A percentile compares a stretch with the other conserved stretches of the same genome.
phyloP scores from a whole-genome alignment of 2,888 invertebrate species.

The Leistus spinibarbis region DNA sequence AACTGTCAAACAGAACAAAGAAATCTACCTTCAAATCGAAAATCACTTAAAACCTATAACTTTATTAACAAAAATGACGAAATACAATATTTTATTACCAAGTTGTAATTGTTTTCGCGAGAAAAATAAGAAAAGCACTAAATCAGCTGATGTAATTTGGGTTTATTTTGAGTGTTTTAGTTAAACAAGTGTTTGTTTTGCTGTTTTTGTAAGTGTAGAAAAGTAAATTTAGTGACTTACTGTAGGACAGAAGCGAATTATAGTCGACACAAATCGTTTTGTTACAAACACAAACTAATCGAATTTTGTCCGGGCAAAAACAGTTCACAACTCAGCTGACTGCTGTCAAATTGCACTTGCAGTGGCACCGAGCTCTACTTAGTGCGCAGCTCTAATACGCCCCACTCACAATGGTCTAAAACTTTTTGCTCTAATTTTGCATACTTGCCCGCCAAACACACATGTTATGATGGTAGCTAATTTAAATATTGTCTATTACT shows the following conservation, averaged over 20 bases:
- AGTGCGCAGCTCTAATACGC: neutral
- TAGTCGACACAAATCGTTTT: constrained; percentile 13
- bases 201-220: neutral
- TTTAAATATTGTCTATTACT: too few relatives aligned
- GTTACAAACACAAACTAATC: constrained; percentile 7
- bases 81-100: neutral
- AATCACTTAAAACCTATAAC: constrained; percentile 5
- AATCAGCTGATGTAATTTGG: constrained; percentile 41
- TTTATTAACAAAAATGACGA: neutral
- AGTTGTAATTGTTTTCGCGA: too few relatives aligned
- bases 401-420: too few relatives aligned
- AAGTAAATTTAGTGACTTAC: constrained; percentile 27
- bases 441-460: too few relatives aligned
- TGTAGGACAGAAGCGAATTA: constrained; percentile 18
- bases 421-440: too few relatives aligned
- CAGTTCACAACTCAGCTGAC: constrained; percentile 46
- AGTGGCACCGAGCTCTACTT: constrained; percentile 15
- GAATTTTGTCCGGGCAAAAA: constrained; percentile 32
- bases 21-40: constrained; percentile 39
- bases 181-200: neutral
- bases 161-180: constrained; percentile 6
- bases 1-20: constrained; percentile 45
- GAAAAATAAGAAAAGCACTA: constrained; percentile 30
- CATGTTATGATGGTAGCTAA: too few relatives aligned
- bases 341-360: constrained; percentile 45